A percentile compares a stretch with the other conserved stretches of the same genome.
Evolutionary conservation across 2,113 vertebrate species (phyloP).

Genomic region (Pionites leucogaster): DNA sequence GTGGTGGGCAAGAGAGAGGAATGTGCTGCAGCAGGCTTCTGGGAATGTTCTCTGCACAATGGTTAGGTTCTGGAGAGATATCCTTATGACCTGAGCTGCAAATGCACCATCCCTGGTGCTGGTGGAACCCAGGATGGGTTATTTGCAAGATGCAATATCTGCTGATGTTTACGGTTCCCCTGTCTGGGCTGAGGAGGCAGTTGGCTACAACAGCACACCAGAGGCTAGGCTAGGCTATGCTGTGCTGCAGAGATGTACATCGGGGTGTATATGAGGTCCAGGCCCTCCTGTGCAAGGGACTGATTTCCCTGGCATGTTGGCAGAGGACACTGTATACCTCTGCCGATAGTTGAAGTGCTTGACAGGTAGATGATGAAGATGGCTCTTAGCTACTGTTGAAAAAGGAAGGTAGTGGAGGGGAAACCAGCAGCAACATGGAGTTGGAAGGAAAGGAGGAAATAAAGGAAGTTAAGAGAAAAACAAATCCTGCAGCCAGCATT

Average conservation of each 20-base stretch:
- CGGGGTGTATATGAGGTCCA: neutral
- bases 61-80: neutral
- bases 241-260: neutral
- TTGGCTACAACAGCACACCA: neutral
- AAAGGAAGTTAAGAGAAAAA: neutral
- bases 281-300: neutral
- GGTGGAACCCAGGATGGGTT: neutral
- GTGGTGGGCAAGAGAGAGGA: neutral
- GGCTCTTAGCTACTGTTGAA: neutral
- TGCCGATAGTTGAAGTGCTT: neutral
- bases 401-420: neutral
- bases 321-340: neutral
- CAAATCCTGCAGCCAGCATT: neutral
- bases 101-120: neutral
- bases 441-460: neutral
- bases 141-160: neutral
- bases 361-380: neutral
- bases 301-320: neutral
- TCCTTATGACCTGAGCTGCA: neutral
- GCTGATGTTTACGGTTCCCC: neutral
- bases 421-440: neutral
- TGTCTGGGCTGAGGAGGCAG: neutral
- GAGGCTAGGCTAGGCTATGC: neutral
- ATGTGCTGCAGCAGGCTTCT: neutral
- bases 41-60: neutral